A percentile compares a stretch with the other conserved stretches of the same genome.
These are phyloP conservation scores for Agrypnus murinus DNA, from an alignment of 2,888 invertebrate genomes.

Conservation along the genomic window DNA sequence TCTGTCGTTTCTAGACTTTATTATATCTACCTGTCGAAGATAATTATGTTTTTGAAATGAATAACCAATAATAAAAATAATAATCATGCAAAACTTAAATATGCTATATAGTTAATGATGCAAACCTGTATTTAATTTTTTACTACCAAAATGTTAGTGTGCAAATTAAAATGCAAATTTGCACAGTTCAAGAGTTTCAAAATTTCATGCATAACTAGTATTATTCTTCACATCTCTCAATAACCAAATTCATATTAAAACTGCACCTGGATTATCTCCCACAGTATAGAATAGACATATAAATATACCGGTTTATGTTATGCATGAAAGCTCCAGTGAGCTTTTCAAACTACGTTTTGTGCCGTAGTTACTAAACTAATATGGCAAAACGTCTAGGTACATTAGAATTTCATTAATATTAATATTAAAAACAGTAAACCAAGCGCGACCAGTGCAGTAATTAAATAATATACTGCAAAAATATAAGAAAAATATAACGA, in stretches of 20 bases:
- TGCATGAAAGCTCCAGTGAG: not conserved
- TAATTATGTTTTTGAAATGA: slow-evolving; percentile 26
- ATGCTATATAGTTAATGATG: not conserved
- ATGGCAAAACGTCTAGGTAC: too few relatives aligned
- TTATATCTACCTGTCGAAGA: slow-evolving; percentile 36
- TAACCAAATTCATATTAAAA: slow-evolving; percentile 2
- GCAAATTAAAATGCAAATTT: slow-evolving; percentile 7
- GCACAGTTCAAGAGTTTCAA: slow-evolving; percentile 1
- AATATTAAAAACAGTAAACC: too few relatives aligned
- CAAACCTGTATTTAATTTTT: too few relatives aligned
- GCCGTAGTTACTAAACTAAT: too few relatives aligned
- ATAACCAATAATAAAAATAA: not conserved
- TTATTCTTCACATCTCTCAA: slow-evolving; percentile 3
- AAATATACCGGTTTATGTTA: not conserved
- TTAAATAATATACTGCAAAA: too few relatives aligned
- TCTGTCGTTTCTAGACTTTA: slow-evolving; percentile 30
- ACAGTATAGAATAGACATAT: not conserved
- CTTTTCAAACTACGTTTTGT: too few relatives aligned
- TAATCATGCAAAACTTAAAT: not conserved
- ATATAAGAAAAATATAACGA: too few relatives aligned
- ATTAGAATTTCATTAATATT: too few relatives aligned
- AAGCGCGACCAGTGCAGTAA: too few relatives aligned
- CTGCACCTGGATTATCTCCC: slow-evolving; percentile 9
- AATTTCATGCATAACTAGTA: not conserved
- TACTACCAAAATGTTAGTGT: not conserved